Evolutionary conservation across 1,140 invertebrate genomes (phyloP).

Genomic region (Lasioglossum baleicum): DNA sequence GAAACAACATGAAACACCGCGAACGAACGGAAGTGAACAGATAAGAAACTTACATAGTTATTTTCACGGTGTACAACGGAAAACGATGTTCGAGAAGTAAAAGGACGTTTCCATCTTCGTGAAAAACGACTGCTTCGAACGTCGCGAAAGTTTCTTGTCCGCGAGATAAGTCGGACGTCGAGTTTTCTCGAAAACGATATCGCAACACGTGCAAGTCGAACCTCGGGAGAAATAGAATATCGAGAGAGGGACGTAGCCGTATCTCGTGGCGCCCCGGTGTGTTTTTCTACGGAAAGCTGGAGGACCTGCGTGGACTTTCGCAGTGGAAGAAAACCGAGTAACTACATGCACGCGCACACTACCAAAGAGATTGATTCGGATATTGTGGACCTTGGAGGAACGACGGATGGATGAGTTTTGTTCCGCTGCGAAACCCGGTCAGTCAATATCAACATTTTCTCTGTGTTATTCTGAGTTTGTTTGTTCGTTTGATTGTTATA

Average conservation of each 20-base stretch:
- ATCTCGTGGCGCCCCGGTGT: conserved; percentile 75
- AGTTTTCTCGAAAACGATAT: conserved; percentile 36
- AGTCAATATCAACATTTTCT: conserved; percentile 29
- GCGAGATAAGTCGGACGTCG: not conserved
- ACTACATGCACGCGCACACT: not conserved
- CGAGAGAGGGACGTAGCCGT: conserved; percentile 52
- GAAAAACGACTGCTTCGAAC: no score
- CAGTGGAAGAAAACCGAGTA: conserved; percentile 20
- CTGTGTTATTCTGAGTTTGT: no score
- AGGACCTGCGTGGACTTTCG: conserved; percentile 26
- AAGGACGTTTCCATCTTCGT: conserved; percentile 56
- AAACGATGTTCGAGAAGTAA: conserved; percentile 45
- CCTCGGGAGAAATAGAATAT: conserved; percentile 43
- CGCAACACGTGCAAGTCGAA: conserved; percentile 56
- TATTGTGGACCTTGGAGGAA: not conserved
- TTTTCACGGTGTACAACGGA: conserved; percentile 1
- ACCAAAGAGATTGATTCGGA: not conserved
- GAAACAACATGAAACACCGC: conserved; percentile 28
- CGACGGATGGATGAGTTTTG: conserved; percentile 6
- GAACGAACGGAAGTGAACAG: conserved; percentile 27
- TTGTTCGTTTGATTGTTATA: no score
- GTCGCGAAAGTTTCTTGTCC: no score
- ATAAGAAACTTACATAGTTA: conserved; percentile 40
- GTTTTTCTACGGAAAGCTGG: conserved; percentile 72
- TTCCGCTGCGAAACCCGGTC: not conserved